phyloP scores from a whole-genome alignment of 1,140 invertebrate genomes.

The Caenorhabditis inopinata region DNA sequence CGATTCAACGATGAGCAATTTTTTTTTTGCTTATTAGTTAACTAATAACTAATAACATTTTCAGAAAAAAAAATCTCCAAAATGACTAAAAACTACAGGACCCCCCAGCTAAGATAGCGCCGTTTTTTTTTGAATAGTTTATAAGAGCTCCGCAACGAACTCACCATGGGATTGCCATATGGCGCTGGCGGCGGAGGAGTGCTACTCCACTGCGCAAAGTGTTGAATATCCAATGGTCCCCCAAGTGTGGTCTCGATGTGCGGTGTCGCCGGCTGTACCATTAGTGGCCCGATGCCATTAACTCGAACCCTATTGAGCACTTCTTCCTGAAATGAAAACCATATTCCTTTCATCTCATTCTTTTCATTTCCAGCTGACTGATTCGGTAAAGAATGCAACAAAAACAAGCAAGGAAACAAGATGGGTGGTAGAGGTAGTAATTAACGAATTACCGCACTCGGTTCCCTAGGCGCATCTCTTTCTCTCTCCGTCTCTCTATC shows the following conservation, averaged over 20 bases:
- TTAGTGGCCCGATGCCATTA: conserved; percentile 40
- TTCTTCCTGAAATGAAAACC: conserved; percentile 17
- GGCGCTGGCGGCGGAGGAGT: neutral
- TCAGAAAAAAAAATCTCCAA: too few species aligned
- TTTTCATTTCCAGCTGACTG: neutral
- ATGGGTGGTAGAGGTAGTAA: neutral
- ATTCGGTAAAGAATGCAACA: neutral
- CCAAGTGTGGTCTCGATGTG: conserved; percentile 21
- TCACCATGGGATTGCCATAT: neutral
- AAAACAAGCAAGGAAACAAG: neutral
- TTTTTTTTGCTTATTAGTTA: too few species aligned
- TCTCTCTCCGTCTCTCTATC: too few species aligned
- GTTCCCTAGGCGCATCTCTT: neutral
- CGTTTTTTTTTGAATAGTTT: too few species aligned
- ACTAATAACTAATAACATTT: too few species aligned
- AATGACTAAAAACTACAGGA: too few species aligned
- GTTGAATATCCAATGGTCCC: conserved; percentile 39
- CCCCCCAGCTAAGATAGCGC: too few species aligned
- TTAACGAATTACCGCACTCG: conserved; percentile 26
- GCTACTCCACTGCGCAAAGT: conserved; percentile 22
- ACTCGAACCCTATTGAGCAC: conserved; percentile 38
- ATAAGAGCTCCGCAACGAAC: neutral
- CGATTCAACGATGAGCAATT: too few species aligned
- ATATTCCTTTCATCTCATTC: neutral
- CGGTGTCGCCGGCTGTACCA: conserved; percentile 27